phyloP scores from a whole-genome alignment of 2,888 invertebrate genomes.

The Hermaeophaga mercurialis region DNA sequence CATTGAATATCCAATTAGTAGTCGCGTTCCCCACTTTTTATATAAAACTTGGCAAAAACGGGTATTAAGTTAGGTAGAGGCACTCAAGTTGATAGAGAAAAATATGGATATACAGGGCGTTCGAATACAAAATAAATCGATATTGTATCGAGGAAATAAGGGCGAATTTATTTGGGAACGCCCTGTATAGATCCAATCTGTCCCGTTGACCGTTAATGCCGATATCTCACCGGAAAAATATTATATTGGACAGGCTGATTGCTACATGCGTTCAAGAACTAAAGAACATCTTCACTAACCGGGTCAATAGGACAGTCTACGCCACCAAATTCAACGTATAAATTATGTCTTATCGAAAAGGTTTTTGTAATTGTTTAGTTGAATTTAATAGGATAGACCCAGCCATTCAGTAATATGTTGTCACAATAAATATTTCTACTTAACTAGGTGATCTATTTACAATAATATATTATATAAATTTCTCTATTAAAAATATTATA shows the following conservation, averaged over 20 bases:
- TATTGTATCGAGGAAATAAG: background rate
- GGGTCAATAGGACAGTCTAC: constrained; percentile 23
- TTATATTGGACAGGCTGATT: constrained; percentile 9
- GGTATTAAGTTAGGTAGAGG: constrained; percentile 57
- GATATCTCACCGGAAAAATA: constrained; percentile 6
- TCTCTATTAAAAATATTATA: constrained; percentile 62
- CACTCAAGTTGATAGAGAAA: constrained; percentile 68
- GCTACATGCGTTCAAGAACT: constrained; percentile 14
- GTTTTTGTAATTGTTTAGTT: background rate
- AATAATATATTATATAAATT: constrained; percentile 59
- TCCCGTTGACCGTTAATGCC: constrained; percentile 31
- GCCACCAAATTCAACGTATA: constrained; percentile 1
- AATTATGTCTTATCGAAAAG: background rate
- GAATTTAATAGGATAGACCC: background rate
- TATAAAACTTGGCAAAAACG: constrained; percentile 27
- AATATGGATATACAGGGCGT: constrained; percentile 9
- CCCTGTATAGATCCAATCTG: constrained; percentile 27
- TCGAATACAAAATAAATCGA: constrained; percentile 9
- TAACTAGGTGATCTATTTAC: constrained; percentile 51
- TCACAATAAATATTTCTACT: constrained; percentile 45
- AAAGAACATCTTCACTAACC: constrained; percentile 25
- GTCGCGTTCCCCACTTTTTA: constrained; percentile 9
- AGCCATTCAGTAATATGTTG: constrained; percentile 22
- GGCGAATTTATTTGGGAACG: constrained; percentile 1
- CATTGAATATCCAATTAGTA: too few relatives aligned